Conservation (phyloP, 1,140 invertebrate genomes). For the Macrobrachium rosenbergii region DNA sequence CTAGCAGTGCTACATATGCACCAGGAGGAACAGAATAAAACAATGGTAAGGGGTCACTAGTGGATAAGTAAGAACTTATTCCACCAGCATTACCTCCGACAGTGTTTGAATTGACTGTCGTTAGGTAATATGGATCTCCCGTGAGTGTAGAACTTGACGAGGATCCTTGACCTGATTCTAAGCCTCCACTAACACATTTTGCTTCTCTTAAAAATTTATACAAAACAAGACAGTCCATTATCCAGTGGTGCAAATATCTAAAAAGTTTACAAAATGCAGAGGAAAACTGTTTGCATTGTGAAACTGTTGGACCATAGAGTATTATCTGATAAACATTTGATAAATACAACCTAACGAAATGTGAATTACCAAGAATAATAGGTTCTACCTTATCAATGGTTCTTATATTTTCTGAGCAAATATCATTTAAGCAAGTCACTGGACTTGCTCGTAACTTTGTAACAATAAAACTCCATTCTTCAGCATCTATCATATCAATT, state of each 20-base stretch:
- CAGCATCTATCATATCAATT: slow-evolving; percentile 46
- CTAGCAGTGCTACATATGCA: slow-evolving; percentile 34
- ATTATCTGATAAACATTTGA: slow-evolving; percentile 40
- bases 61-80: background rate
- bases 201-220: background rate
- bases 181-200: background rate
- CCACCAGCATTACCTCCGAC: background rate
- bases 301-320: slow-evolving; percentile 49
- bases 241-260: slow-evolving; percentile 47
- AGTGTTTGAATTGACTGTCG: background rate
- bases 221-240: slow-evolving; percentile 41
- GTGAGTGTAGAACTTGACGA: background rate
- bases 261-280: slow-evolving; percentile 39
- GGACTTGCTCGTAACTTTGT: slow-evolving; percentile 24
- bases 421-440: slow-evolving; percentile 17
- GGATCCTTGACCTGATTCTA: background rate
- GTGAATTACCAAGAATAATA: slow-evolving; percentile 18
- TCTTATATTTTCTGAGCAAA: background rate
- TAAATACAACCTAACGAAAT: slow-evolving; percentile 28
- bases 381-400: slow-evolving; percentile 43
- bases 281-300: slow-evolving; percentile 53
- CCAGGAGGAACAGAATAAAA: slow-evolving; percentile 51
- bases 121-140: no score
- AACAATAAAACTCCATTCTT: slow-evolving; percentile 37
- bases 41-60: background rate